These are phyloP conservation scores for Myopa testacea DNA, from an alignment of 2,888 invertebrate species.

Conservation along the genomic window DNA sequence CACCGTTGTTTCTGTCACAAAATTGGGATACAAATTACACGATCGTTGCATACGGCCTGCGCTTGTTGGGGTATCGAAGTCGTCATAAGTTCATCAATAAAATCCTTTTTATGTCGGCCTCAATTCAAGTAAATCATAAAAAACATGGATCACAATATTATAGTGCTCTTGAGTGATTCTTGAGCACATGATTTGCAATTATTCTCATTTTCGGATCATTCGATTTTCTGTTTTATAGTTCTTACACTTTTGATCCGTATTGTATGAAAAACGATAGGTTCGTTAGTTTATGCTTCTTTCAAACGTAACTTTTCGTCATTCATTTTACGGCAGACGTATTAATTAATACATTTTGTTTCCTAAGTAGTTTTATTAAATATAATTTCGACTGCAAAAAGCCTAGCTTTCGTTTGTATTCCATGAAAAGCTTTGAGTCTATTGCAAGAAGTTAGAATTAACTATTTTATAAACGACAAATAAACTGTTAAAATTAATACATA, in stretches of 20 bases:
- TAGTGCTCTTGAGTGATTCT: not conserved
- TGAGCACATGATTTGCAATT: too few species aligned
- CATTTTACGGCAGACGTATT: too few species aligned
- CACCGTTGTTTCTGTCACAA: conserved; percentile 91
- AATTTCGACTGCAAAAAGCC: not conserved
- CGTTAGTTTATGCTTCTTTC: not conserved
- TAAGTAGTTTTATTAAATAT: not conserved
- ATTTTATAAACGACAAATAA: not conserved
- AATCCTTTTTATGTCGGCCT: not conserved
- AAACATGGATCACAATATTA: not conserved
- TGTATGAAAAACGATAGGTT: not conserved
- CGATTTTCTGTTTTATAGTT: not conserved
- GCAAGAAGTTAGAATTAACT: not conserved
- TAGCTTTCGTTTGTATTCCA: not conserved
- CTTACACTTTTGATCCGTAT: not conserved
- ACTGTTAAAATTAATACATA: too few species aligned
- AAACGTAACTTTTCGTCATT: not conserved
- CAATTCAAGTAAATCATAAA: conserved; percentile 2
- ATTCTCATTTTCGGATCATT: too few species aligned
- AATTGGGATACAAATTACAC: conserved; percentile 94
- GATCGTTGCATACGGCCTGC: conserved; percentile 96
- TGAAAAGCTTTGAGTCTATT: not conserved
- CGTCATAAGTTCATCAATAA: conserved; percentile 49
- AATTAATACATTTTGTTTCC: not conserved
- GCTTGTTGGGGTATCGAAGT: conserved; percentile 93